Base-by-base conservation (phyloP, 2,113 vertebrate genomes). In the Willisornis vidua region DNA sequence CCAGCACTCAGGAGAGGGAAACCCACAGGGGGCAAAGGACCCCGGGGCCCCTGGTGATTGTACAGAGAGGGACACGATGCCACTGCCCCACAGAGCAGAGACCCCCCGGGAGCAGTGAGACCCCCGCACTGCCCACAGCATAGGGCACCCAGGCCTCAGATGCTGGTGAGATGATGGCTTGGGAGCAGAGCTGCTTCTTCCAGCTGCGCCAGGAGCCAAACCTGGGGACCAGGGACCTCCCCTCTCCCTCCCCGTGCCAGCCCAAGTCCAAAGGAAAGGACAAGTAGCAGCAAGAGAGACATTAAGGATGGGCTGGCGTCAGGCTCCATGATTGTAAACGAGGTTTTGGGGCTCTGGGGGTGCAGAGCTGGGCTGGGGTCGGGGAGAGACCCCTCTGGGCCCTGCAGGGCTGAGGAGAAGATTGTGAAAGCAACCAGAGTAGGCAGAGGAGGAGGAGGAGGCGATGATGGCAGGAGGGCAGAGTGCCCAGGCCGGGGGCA, bases 201-300 rank as follows among this genome's bases (percentile, higher is more conserved):
- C 84, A 49, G 90, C 93, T 75, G 68, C 0, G 6, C 87, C 93
- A 72, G 87, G 82, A 84, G 89, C 79, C 57, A 6, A 37, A 62
- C 61, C 55, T 12, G 26, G 33, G 43, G 12, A 6, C 2, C 6
- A 7, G 54, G 54, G 74, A 18, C 63, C 74, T 57, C 72, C 13
- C 45, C 85, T 62, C 67, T 63, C 78, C 71, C 62, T 48, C 59
- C 76, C 65, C 2, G 7, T 55, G 91, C 46, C 86, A 90, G 70
- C 68, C 76, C 46, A 2, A 55, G 24, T 48, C 61, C 86, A 17
- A 49, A 74, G 73, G 81, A 90, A 87, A 92, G 95, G 93, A 92
- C 91, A 15, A 75, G 84, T 75, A 96, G 93, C 95, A 95, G 92
- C 93, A 81, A 95, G 90, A 95, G 87, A 96, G 75, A 79, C 22